phyloP scores from a whole-genome alignment of 2,888 invertebrate genomes.

The Euclidia mi region DNA sequence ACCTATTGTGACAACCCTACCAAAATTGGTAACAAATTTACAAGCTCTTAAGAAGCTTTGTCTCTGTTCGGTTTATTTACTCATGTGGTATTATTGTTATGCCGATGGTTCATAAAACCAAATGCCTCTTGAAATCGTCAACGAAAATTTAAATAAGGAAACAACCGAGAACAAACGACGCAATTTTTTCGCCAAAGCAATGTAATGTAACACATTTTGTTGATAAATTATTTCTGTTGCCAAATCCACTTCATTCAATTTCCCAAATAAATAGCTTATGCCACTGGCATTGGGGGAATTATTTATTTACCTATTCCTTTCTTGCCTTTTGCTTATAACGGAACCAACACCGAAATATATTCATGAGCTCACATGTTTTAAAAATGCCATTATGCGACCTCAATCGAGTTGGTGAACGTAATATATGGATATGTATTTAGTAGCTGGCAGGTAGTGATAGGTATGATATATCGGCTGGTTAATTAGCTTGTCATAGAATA shows the following conservation, averaged over 20 bases:
- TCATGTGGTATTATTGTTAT: neutral
- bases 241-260: constrained; percentile 69
- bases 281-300: constrained; percentile 61
- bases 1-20: no score
- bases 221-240: constrained; percentile 71
- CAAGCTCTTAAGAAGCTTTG: no score
- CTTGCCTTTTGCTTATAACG: constrained; percentile 56
- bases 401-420: constrained; percentile 4
- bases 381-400: constrained; percentile 48
- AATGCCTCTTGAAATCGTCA: constrained; percentile 14
- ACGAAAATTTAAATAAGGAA: constrained; percentile 43
- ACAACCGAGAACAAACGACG: constrained; percentile 56
- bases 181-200: constrained; percentile 63
- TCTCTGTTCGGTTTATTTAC: no score
- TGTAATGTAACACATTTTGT: constrained; percentile 70
- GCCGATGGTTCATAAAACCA: neutral
- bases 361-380: constrained; percentile 58
- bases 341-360: constrained; percentile 58
- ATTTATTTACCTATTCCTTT: constrained; percentile 61
- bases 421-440: neutral
- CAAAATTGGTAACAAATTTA: no score
- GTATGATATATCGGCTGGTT: no score
- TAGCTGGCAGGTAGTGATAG: no score
- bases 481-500: no score
- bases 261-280: constrained; percentile 69